These are phyloP conservation scores for Phytoseiulus persimilis DNA, from an alignment of 2,888 invertebrate species.

Conservation along the genomic window DNA sequence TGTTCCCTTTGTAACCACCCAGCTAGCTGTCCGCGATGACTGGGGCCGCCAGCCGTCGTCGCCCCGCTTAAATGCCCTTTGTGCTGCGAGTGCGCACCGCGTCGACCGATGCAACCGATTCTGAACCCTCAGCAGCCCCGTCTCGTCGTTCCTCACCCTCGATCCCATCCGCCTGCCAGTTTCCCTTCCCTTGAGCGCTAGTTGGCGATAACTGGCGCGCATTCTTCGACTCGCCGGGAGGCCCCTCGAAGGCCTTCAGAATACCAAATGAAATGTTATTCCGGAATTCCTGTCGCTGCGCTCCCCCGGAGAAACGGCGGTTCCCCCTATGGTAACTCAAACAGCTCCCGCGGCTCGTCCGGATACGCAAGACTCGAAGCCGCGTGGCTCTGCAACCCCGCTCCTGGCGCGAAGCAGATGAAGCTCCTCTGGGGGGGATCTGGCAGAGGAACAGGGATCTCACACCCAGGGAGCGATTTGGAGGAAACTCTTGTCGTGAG, in stretches of 20 bases:
- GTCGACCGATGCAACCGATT: not conserved
- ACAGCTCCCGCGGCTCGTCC: not conserved
- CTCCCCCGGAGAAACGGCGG: not conserved
- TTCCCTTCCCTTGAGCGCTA: not conserved
- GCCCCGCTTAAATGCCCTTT: not conserved
- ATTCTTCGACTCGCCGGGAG: not conserved
- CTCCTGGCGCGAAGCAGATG: too few species aligned
- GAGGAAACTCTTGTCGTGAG: too few species aligned
- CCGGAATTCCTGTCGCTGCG: not conserved
- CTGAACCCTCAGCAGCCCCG: not conserved
- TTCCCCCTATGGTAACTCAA: not conserved
- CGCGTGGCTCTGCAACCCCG: too few species aligned
- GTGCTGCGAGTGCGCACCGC: not conserved
- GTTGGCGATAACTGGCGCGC: not conserved
- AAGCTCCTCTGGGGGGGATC: too few species aligned
- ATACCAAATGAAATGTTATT: not conserved
- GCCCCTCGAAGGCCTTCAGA: not conserved
- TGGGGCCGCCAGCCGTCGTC: not conserved
- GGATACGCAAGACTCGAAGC: too few species aligned
- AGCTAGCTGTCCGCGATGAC: not conserved
- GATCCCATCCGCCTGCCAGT: not conserved
- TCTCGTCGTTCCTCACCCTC: not conserved
- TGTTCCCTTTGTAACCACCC: not conserved
- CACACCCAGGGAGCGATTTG: too few species aligned
- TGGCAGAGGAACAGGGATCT: too few species aligned